phyloP scores from a whole-genome alignment of 1,140 invertebrate genomes.

The Cecropterus lyciades region DNA sequence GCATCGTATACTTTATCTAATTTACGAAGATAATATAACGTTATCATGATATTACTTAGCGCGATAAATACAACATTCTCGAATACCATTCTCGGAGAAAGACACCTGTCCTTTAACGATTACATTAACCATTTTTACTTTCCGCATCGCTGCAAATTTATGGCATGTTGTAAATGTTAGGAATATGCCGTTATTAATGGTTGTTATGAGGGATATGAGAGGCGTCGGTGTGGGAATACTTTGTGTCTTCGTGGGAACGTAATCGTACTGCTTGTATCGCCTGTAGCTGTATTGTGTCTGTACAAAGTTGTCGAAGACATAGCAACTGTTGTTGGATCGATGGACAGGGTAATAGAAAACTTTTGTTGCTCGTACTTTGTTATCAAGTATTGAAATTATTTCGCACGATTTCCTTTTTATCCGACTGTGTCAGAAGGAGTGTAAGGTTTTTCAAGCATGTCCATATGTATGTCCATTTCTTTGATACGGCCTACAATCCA shows the following conservation, averaged over 20 bases:
- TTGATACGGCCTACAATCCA: no score
- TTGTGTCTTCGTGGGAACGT: constrained; percentile 12
- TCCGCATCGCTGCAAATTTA: constrained; percentile 4
- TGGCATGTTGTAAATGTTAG: background rate
- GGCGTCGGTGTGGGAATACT: constrained; percentile 1
- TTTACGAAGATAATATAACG: background rate
- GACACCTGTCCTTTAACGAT: no score
- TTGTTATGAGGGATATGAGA: constrained; percentile 8
- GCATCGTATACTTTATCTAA: no score
- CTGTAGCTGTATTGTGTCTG: background rate
- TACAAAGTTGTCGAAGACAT: background rate
- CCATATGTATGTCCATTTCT: no score
- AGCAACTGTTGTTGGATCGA: constrained; percentile 2
- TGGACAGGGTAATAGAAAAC: background rate
- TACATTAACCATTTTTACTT: no score
- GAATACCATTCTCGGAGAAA: background rate
- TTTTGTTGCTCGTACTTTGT: no score
- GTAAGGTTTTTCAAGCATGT: no score
- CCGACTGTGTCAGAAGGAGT: no score
- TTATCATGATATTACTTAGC: background rate
- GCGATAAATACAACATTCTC: background rate
- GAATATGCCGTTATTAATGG: constrained; percentile 12
- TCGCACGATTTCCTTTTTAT: background rate
- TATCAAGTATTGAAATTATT: background rate
- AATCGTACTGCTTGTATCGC: background rate